Evolutionary conservation across 2,797 vertebrate species (phyloP), one percentile per base, ranked within the genome.

Genomic region (Malurus splendens): DNA sequence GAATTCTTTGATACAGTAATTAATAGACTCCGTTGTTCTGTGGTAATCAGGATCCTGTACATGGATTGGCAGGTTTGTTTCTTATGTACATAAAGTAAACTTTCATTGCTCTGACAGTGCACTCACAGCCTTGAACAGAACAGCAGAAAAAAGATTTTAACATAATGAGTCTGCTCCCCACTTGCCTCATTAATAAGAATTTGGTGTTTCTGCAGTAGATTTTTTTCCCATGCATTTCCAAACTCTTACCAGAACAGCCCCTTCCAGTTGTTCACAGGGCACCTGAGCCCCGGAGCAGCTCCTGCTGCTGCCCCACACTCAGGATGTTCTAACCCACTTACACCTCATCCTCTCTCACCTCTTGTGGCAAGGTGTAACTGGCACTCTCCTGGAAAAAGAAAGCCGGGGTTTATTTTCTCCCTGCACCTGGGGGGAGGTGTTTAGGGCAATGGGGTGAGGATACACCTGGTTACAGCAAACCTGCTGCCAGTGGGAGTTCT

Each of bases 1-100:
- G 83, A 91, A 94, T 93, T 92, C 68, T 82, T 25, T 84, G 87
- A 39, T 80, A 64, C 33, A 62, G 61, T 76, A 91, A 94, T 94
- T 92, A 91, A 90, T 82, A 72, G 89, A 48, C 55, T 90, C 41
- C 1, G 73, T 42, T 75, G 67, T 73, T 88, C 64, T 5, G 5
- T 79, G n/a, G 50, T 68, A 59, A 88, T 87, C 71, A 77, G 39
- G 67, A 28, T 64, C 48, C 67, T 77, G 25, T 57, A 2, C 50
- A 22, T 61, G 75, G 76, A 87, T 33, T 80, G 81, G 60, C 85
- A 73, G 59, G 10, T 50, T 73, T 74, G 41, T 85, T 92, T 83
- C 81, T 74, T 80, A 8, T 52, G 36, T 33, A 14, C 10, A 2
- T 64, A 18, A 75, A 64, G 42, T 33, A 28, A 78, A 60, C 17